Evolutionary conservation across 64 coral and sea anemone species (phyloP).

Genomic region (Stichodactyla helianthus): DNA sequence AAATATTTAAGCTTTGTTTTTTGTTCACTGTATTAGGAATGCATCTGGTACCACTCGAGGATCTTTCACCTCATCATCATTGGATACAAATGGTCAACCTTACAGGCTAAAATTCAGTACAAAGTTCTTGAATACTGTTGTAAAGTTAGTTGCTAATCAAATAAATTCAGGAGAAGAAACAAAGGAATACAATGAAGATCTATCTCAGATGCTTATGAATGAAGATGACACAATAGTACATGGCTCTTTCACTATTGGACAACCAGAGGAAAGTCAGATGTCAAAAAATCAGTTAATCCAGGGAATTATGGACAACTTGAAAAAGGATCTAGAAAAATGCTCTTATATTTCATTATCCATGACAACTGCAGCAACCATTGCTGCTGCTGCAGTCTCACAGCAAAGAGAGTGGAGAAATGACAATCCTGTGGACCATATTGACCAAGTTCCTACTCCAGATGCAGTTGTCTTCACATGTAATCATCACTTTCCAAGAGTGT

Average conservation of each 20-base stretch:
- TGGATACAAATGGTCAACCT: not conserved
- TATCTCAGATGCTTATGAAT: not conserved
- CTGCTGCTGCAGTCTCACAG: constrained; percentile 83
- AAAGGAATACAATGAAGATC: not conserved
- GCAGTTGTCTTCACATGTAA: constrained; percentile 82
- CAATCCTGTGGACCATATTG: not conserved
- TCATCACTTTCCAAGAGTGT: constrained; percentile 85
- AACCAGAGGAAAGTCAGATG: constrained; percentile 1
- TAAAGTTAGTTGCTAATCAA: not conserved
- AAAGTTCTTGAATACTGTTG: not conserved
- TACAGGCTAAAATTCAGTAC: not conserved
- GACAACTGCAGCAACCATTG: constrained; percentile 79
- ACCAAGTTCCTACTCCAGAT: constrained; percentile 19
- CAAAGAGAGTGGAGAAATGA: constrained; percentile 46
- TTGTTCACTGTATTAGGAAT: not conserved
- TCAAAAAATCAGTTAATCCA: constrained; percentile 55
- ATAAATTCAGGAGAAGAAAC: not conserved
- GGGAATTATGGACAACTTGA: constrained; percentile 82
- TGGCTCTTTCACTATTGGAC: not conserved
- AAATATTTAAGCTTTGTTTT: too few species aligned
- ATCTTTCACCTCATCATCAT: not conserved
- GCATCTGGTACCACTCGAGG: not conserved
- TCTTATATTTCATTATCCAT: constrained; percentile 65
- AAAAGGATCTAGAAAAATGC: constrained; percentile 79
- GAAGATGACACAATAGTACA: constrained; percentile 4